phyloP scores from a whole-genome alignment of 2,888 invertebrate species.

The Meloe dianella region DNA sequence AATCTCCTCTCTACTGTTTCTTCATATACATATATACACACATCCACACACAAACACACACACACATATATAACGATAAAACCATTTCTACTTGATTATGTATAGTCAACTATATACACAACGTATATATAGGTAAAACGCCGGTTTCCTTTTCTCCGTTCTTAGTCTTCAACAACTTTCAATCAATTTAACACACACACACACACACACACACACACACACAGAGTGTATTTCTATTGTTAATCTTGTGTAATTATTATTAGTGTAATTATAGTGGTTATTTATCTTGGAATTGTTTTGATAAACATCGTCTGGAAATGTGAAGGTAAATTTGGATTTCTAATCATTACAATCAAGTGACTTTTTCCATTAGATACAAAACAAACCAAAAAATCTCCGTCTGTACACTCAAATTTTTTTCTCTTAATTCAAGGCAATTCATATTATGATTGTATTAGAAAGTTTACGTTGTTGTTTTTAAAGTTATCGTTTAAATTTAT shows the following conservation, averaged over 20 bases:
- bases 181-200: conserved; percentile 19
- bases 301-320: neutral
- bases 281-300: neutral
- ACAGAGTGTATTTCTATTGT: neutral
- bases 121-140: conserved; percentile 26
- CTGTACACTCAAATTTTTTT: neutral
- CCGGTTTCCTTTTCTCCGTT: conserved; percentile 30
- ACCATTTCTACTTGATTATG: conserved; percentile 6
- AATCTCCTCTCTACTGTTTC: neutral
- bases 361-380: too few species aligned
- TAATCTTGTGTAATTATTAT: neutral
- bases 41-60: neutral
- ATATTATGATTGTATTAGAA: conserved; percentile 2
- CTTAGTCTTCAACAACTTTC: conserved; percentile 32
- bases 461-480: neutral
- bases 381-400: too few species aligned
- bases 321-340: neutral
- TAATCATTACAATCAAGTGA: neutral
- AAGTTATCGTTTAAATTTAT: neutral
- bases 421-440: neutral
- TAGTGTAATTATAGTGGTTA: too few species aligned
- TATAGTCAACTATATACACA: neutral
- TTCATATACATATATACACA: neutral
- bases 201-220: too few species aligned
- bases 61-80: neutral